phyloP scores from a whole-genome alignment of 2,797 vertebrate species.

The Chromis chromis region DNA sequence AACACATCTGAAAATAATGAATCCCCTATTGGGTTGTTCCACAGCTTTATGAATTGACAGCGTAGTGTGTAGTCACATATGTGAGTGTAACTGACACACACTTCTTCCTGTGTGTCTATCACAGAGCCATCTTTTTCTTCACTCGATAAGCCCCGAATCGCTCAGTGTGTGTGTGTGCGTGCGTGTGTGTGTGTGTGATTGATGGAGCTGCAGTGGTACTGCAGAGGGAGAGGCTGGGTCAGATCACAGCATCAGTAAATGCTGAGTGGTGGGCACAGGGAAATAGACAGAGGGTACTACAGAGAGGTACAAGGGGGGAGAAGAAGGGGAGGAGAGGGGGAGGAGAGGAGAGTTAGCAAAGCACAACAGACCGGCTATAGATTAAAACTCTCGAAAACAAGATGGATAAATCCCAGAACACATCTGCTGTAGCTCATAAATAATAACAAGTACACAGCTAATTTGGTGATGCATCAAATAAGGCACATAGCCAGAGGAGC shows the following conservation, averaged over 20 bases:
- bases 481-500: constrained; percentile 9
- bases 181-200: constrained; percentile 58
- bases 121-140: constrained; percentile 67
- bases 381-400: constrained; percentile 37
- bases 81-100: constrained; percentile 29
- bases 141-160: constrained; percentile 47
- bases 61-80: background rate
- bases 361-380: constrained; percentile 23
- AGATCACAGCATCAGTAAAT: constrained; percentile 67
- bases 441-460: constrained; percentile 25
- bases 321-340: background rate
- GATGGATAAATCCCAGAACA: constrained; percentile 13
- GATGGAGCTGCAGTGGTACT: constrained; percentile 79
- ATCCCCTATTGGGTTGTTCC: constrained; percentile 49
- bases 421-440: constrained; percentile 41
- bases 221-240: constrained; percentile 67
- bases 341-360: background rate
- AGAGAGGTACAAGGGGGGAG: constrained; percentile 18
- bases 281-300: constrained; percentile 26
- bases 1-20: constrained; percentile 66
- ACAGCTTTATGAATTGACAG: constrained; percentile 32
- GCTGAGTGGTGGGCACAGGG: constrained; percentile 57
- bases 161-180: constrained; percentile 39
- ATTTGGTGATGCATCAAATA: constrained; percentile 43
- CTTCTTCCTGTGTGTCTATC: constrained; percentile 57